These are phyloP conservation scores for Sebastes trivittatus DNA, from an alignment of 2,797 vertebrate species.

Conservation along the genomic window DNA sequence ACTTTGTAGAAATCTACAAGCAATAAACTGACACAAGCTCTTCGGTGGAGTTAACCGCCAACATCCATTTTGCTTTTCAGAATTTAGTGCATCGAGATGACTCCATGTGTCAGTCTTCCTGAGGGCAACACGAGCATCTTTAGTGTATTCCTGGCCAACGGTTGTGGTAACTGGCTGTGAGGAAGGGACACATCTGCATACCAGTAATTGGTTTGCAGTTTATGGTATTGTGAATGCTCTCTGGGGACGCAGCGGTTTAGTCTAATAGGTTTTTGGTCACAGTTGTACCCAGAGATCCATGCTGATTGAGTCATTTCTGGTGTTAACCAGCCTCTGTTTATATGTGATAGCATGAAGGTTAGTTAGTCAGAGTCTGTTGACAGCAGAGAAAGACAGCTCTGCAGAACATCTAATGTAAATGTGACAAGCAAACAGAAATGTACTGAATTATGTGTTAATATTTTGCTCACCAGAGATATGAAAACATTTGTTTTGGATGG, in stretches of 20 bases:
- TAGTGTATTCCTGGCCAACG: neutral
- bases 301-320: conserved; percentile 23
- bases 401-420: conserved; percentile 7
- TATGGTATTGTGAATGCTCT: conserved; percentile 25
- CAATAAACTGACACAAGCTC: neutral
- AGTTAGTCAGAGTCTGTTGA: neutral
- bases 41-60: neutral
- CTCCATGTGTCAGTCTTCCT: neutral
- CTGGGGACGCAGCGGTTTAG: conserved; percentile 8
- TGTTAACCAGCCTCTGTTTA: neutral
- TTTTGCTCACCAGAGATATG: neutral
- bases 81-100: neutral
- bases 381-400: neutral
- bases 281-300: neutral
- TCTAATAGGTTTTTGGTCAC: conserved; percentile 38
- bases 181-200: conserved; percentile 37
- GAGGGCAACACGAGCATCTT: neutral
- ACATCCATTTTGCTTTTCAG: neutral
- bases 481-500: neutral
- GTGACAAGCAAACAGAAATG: conserved; percentile 11
- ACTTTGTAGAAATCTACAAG: neutral
- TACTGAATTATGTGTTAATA: neutral
- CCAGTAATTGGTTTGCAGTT: conserved; percentile 37
- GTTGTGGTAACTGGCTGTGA: neutral
- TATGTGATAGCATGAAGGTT: neutral